These are phyloP conservation scores for Trissolcus brochymenae DNA, from an alignment of 2,888 invertebrate species.

Conservation along the genomic window DNA sequence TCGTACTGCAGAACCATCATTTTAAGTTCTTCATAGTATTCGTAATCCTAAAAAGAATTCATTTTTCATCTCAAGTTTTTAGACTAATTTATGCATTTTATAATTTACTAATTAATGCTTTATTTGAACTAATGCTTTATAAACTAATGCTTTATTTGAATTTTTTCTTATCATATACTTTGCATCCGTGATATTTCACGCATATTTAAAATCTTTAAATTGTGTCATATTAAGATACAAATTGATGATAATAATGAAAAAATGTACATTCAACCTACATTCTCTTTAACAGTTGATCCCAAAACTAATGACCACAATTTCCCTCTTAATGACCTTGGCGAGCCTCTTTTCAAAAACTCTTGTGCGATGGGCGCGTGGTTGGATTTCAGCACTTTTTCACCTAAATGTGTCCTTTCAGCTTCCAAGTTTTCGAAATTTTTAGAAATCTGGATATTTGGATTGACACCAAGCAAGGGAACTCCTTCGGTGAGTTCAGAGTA, in stretches of 20 bases:
- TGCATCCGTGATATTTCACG: too few relatives aligned
- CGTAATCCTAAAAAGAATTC: slow-evolving; percentile 79
- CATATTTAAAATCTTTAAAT: too few relatives aligned
- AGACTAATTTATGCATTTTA: background rate
- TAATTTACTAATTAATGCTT: too few relatives aligned
- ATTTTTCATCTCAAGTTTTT: background rate
- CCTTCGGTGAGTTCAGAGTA: slow-evolving; percentile 86
- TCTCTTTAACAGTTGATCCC: slow-evolving; percentile 84
- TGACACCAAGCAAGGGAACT: slow-evolving; percentile 86
- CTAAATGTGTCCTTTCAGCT: slow-evolving; percentile 84
- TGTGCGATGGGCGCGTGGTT: slow-evolving; percentile 92
- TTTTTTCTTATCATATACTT: too few relatives aligned
- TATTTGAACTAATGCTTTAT: too few relatives aligned
- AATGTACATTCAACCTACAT: slow-evolving; percentile 77
- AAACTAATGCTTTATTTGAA: too few relatives aligned
- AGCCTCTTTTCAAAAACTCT: slow-evolving; percentile 92
- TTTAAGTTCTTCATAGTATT: slow-evolving; percentile 89
- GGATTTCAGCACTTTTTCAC: slow-evolving; percentile 85
- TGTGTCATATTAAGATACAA: too few relatives aligned
- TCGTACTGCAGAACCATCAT: slow-evolving; percentile 90
- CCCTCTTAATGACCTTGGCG: slow-evolving; percentile 88
- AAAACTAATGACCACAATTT: slow-evolving; percentile 91
- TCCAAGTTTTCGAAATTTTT: slow-evolving; percentile 81
- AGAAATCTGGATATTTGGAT: slow-evolving; percentile 79
- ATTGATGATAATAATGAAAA: too few relatives aligned